Percentiles rank a stretch among this genome's conserved stretches.
These are phyloP conservation scores for Caenorhabditis sp. DNA, from an alignment of 2,888 invertebrate genomes.

Conservation along the genomic window DNA sequence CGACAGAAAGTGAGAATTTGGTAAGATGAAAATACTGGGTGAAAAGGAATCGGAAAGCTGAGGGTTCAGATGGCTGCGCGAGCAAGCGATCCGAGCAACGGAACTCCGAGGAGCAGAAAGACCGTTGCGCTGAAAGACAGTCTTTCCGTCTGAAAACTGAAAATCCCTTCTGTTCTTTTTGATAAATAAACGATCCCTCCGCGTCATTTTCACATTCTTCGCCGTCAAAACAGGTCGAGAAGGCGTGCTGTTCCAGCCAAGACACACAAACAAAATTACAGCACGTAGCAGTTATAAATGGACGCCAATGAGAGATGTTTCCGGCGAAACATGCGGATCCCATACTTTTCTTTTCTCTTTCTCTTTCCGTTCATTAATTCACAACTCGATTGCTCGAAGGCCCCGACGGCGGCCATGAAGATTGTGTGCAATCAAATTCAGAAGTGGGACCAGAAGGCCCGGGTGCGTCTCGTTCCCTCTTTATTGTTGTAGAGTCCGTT, in stretches of 20 bases:
- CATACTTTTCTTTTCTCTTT: conserved; percentile 4
- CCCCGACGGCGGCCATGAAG: conserved; percentile 53
- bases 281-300: not conserved
- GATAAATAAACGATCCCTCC: no score
- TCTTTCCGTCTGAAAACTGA: no score
- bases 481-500: not conserved
- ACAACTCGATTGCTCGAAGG: conserved; percentile 54
- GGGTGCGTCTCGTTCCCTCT: conserved; percentile 37
- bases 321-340: not conserved
- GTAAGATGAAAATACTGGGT: not conserved
- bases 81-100: not conserved
- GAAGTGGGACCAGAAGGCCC: conserved; percentile 59
- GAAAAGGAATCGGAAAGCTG: not conserved
- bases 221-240: conserved; percentile 8
- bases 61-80: conserved; percentile 10
- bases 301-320: not conserved
- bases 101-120: conserved; percentile 29
- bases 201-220: not conserved
- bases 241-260: conserved; percentile 14
- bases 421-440: conserved; percentile 59
- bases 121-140: no score
- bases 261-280: conserved; percentile 11
- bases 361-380: not conserved
- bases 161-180: no score
- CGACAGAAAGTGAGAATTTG: not conserved